A percentile compares a stretch with the other conserved stretches of the same genome.
phyloP scores from a whole-genome alignment of 2,888 invertebrate species.

The Meandrusa payeni region DNA sequence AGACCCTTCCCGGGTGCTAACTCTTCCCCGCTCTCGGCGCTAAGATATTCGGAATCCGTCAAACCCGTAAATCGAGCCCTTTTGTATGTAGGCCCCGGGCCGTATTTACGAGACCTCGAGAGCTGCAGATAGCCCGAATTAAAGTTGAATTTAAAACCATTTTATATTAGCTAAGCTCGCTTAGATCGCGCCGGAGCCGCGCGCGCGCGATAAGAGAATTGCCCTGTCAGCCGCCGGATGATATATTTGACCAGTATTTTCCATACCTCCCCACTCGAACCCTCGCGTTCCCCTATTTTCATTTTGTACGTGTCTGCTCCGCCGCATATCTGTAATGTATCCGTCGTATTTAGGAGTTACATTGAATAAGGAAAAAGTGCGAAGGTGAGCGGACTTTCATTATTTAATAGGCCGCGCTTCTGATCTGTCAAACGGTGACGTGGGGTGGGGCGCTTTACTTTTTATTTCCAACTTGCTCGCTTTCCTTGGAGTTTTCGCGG shows the following conservation, averaged over 20 bases:
- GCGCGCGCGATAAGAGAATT: slow-evolving; percentile 90
- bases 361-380: slow-evolving; percentile 65
- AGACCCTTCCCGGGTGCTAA: slow-evolving; percentile 46
- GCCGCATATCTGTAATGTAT: slow-evolving; percentile 73
- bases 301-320: slow-evolving; percentile 79
- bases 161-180: slow-evolving; percentile 81
- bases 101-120: slow-evolving; percentile 38
- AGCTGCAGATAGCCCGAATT: slow-evolving; percentile 77
- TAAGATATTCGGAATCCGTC: slow-evolving; percentile 75
- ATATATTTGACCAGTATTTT: slow-evolving; percentile 94
- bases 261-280: slow-evolving; percentile 80
- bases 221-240: slow-evolving; percentile 93
- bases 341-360: slow-evolving; percentile 70
- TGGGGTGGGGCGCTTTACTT: slow-evolving; percentile 1
- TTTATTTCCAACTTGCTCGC: slow-evolving; percentile 9
- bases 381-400: slow-evolving; percentile 57
- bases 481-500: slow-evolving; percentile 10
- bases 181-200: slow-evolving; percentile 80
- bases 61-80: slow-evolving; percentile 76
- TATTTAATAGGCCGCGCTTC: slow-evolving; percentile 63
- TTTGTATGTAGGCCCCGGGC: slow-evolving; percentile 58
- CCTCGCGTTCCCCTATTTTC: slow-evolving; percentile 65
- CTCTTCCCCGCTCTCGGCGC: slow-evolving; percentile 31
- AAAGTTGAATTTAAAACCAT: slow-evolving; percentile 81
- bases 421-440: slow-evolving; percentile 55